Evolutionary conservation across 2,797 vertebrate genomes (phyloP), one percentile per base, ranked within the genome.

Genomic region (Falco berigora): DNA sequence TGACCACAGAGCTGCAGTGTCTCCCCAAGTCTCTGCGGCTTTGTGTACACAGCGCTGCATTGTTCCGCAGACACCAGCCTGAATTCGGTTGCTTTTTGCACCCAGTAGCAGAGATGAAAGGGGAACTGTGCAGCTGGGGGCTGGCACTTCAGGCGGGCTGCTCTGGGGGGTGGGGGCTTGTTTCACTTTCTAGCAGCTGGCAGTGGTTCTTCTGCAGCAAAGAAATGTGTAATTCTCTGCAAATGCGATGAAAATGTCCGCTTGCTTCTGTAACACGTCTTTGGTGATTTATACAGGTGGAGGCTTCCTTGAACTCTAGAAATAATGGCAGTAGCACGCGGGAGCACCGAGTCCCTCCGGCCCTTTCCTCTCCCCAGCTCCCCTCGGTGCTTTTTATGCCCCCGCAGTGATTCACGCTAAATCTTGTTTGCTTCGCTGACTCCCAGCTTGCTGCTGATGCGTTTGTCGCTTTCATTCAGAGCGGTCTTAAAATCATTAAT

Each of bases 91-190:
- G 67, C 64, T 21, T 59, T 88, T 72, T 95, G 85, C 92, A 66
- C 30, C 82, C 69, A 38, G 74, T 2, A 28, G 64, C 77, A 55
- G 44, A 77, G 56, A 84, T 58, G 28, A 81, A 96, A 92, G 91
- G 46, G 86, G 93, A 96, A 24, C 94, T 63, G 64, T 80, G 64
- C 1, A 8, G 77, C 52, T 36, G 80, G 53, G 40, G 40, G 5
- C 4, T 11, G 1, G 78, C 6, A 0, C 67, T 72, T 34, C 12
- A 30, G 67, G 23, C 0, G 0, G 28, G 13, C 73, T 52, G 68
- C 10, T 8, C 40, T 77, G 84, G 7, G 9, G 5, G 19, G 10
- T 5, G 0, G 2, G 53, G 53, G 49, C 58, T 64, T 4, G 0
- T 86, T 66, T 66, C 62, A 5, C 38, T 76, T 84, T 8, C 79